Conservation (phyloP, 1,140 invertebrate genomes). For the Proctacanthus coquilletti region DNA sequence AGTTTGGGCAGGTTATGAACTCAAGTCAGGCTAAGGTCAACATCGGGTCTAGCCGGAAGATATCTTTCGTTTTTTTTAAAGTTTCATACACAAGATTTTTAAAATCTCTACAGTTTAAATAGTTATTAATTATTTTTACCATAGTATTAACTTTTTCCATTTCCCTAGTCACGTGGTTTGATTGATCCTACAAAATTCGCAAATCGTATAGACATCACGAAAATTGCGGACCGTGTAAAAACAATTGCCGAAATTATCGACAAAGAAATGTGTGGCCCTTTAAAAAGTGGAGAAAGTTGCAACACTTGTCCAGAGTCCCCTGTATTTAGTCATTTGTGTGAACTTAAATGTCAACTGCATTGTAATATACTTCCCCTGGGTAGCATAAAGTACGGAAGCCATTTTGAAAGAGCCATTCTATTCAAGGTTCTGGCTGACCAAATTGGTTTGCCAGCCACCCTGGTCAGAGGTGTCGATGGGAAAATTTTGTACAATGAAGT, state of each 20-base stretch:
- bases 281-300: conserved; percentile 17
- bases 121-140: too few relatives aligned
- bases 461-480: conserved; percentile 36
- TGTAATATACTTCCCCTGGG: conserved; percentile 41
- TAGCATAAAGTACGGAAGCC: conserved; percentile 37
- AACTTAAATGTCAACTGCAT: conserved; percentile 18
- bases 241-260: conserved; percentile 19
- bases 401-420: conserved; percentile 44
- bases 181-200: conserved; percentile 16
- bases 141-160: too few relatives aligned
- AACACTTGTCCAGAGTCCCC: conserved; percentile 27
- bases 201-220: conserved; percentile 20
- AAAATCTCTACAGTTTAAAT: too few relatives aligned
- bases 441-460: conserved; percentile 38
- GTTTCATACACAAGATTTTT: too few relatives aligned
- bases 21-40: too few relatives aligned
- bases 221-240: conserved; percentile 17
- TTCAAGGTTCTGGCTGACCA: conserved; percentile 49
- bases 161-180: conserved; percentile 12
- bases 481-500: conserved; percentile 44
- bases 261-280: conserved; percentile 11
- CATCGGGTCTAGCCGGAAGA: too few relatives aligned
- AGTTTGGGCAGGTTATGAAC: too few relatives aligned
- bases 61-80: too few relatives aligned
- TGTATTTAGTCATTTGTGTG: conserved; percentile 29